Base-by-base conservation (phyloP, 2,797 vertebrate genomes). In the Nothura maculosa region DNA sequence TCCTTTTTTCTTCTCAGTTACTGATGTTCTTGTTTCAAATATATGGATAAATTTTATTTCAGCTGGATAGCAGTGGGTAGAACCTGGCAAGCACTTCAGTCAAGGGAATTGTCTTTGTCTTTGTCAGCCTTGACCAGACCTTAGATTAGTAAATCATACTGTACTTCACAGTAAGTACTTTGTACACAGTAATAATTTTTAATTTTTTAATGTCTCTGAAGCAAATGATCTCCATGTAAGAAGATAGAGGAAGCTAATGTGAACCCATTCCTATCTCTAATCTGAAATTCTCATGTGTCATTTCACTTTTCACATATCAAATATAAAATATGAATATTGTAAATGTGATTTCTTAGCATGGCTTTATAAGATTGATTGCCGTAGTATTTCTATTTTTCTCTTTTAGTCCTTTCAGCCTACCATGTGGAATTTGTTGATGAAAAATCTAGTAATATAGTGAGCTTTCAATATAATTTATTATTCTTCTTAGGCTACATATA, bases 401-500 rank as follows among this genome's bases (percentile, higher is more conserved):
- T 92, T 90, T 94, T 28, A 81, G 82, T 96, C 92, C 45, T 96
- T 97, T 94, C 72, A 96, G 64, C 66, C 78, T 96, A 94, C 91
- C 91, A 93, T 94, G 74, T 96, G 82, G 95, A 94, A 81, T 96
- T 91, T 82, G 77, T 96, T 97, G 96, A 96, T 96, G 93, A 95
- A 97, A 97, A 94, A 88, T 81, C 93, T 96, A 90, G 81, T 96
- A 94, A 96, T 97, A 93, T 89, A 96, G 91, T 89, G 85, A 97
- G 94, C 90, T 96, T 97, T 98, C 97, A 96, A 48, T 73, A 81
- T 97, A 97, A 97, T 98, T 97, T 98, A 97, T 97, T 97, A 91
- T 96, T 88, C 95, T 93, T 97, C 97, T 97, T 93, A 97, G 92
- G 85, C 68, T 96, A 96, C 93, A 91, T 97, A 97, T 96, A 97